phyloP scores from a whole-genome alignment of 1,140 invertebrate species.

The Tetraneura akinire region DNA sequence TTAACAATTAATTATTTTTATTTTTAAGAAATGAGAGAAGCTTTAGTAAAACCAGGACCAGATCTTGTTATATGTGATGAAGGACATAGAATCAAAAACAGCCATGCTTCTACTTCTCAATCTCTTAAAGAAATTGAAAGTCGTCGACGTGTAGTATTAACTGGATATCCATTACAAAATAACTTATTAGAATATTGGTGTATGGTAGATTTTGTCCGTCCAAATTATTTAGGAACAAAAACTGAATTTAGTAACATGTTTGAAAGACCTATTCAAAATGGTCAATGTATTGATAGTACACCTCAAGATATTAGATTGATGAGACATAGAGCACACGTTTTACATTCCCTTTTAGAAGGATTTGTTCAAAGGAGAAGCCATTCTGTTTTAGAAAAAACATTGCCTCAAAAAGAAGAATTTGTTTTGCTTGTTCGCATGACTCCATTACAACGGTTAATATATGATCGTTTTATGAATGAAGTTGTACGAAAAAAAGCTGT shows the following conservation, averaged over 20 bases:
- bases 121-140: conserved; percentile 90
- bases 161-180: conserved; percentile 96
- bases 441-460: conserved; percentile 80
- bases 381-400: conserved; percentile 78
- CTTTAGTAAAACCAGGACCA: conserved; percentile 87
- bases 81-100: conserved; percentile 95
- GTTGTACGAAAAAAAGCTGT: conserved; percentile 81
- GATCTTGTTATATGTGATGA: conserved; percentile 95
- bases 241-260: conserved; percentile 96
- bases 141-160: conserved; percentile 85
- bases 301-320: conserved; percentile 86
- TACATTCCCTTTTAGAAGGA: conserved; percentile 85
- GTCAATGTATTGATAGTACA: conserved; percentile 90
- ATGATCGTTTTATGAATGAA: conserved; percentile 89
- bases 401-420: conserved; percentile 91
- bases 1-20: too few species aligned
- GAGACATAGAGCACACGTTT: conserved; percentile 84
- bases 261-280: conserved; percentile 91
- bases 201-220: conserved; percentile 94
- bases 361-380: conserved; percentile 92
- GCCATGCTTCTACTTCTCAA: conserved; percentile 88
- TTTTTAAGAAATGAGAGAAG: conserved; percentile 76
- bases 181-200: conserved; percentile 96
- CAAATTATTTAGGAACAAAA: conserved; percentile 88
- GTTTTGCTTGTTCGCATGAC: conserved; percentile 88